Conservation (phyloP, 2,888 invertebrate genomes). For the Netelia inedita region DNA sequence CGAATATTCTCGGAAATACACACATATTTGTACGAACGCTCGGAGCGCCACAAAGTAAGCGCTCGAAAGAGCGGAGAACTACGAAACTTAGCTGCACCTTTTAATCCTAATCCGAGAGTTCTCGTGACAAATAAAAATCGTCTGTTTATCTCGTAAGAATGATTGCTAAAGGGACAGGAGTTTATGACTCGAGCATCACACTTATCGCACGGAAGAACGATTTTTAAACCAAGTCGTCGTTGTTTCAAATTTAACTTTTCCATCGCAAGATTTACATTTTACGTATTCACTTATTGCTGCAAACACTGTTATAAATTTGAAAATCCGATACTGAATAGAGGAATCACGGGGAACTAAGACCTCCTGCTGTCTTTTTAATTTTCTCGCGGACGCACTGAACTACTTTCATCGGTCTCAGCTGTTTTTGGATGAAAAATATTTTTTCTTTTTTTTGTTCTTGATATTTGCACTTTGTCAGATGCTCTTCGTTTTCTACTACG, state of each 20-base stretch:
- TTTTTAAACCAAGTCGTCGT: conserved; percentile 75
- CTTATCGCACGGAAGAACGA: conserved; percentile 65
- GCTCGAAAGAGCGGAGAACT: no score
- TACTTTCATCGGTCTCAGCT: conserved; percentile 64
- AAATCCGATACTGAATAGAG: conserved; percentile 69
- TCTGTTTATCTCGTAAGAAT: conserved; percentile 6
- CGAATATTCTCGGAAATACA: background rate
- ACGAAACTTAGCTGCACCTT: no score
- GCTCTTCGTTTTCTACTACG: no score
- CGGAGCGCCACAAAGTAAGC: no score
- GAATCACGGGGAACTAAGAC: conserved; percentile 66
- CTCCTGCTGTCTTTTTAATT: conserved; percentile 68
- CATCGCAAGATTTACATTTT: conserved; percentile 68
- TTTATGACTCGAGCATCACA: conserved; percentile 7
- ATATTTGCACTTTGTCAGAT: no score
- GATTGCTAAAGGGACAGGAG: conserved; percentile 4
- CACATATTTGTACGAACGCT: background rate
- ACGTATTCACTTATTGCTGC: conserved; percentile 66
- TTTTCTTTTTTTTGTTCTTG: conserved; percentile 62
- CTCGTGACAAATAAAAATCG: background rate
- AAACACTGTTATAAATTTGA: conserved; percentile 70
- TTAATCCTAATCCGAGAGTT: background rate
- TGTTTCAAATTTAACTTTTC: conserved; percentile 70
- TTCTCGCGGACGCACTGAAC: conserved; percentile 71
- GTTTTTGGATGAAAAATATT: conserved; percentile 68